Percentiles rank a stretch among this genome's conserved stretches.
Conservation (phyloP, 2,797 vertebrate genomes). For the Semotilus atromaculatus region DNA sequence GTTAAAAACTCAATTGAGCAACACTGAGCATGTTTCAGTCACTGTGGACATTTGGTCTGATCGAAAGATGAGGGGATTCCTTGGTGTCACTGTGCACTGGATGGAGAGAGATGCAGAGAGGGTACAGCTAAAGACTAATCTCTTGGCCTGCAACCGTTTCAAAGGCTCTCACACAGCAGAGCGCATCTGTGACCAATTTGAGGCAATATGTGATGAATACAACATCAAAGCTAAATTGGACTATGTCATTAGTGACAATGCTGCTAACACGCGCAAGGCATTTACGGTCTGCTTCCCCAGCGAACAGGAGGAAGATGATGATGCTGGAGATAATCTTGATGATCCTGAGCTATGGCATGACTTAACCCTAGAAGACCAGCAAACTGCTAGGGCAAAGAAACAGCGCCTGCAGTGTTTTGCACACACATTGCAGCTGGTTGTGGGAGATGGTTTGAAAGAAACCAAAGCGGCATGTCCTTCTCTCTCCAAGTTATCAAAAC, state of each 20-base stretch:
- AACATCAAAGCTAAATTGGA: constrained; percentile 49
- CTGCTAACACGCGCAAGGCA: background rate
- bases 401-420: constrained; percentile 60
- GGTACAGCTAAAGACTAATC: constrained; percentile 46
- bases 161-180: too few species aligned
- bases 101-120: constrained; percentile 23
- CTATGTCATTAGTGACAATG: constrained; percentile 58
- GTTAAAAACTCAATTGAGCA: too few species aligned
- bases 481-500: too few species aligned
- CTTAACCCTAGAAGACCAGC: background rate
- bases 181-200: too few species aligned
- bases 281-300: too few species aligned
- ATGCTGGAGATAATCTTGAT: constrained; percentile 52
- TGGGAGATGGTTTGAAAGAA: too few species aligned
- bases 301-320: constrained; percentile 18
- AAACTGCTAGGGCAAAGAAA: background rate
- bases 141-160: too few species aligned
- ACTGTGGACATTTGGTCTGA: constrained; percentile 62
- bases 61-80: constrained; percentile 51
- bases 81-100: constrained; percentile 45
- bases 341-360: constrained; percentile 60
- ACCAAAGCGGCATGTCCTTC: too few species aligned
- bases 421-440: constrained; percentile 44
- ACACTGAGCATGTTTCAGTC: constrained; percentile 25
- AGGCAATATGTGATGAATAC: background rate